A percentile compares a stretch with the other conserved stretches of the same genome.
phyloP scores from a whole-genome alignment of 2,113 vertebrate genomes.

The Pituophis catenifer region DNA sequence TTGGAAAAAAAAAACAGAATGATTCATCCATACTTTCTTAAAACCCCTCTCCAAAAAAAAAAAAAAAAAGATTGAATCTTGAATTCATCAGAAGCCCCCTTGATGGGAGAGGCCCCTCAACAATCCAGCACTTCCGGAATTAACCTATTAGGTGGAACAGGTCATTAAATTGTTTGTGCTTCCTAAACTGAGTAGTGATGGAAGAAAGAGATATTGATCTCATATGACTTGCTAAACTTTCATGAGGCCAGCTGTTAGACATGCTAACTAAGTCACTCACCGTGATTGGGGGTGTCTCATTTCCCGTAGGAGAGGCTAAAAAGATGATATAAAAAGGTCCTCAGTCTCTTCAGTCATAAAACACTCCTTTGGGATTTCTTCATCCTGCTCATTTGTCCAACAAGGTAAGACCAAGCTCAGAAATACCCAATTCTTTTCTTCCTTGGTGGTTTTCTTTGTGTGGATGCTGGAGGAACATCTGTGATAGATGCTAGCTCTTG shows the following conservation, averaged over 20 bases:
- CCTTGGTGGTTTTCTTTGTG: neutral
- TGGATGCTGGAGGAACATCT: neutral
- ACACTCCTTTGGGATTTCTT: neutral
- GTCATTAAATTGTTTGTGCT: slow-evolving; percentile 11
- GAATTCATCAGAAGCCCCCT: neutral
- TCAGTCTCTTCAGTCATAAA: neutral
- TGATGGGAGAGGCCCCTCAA: neutral
- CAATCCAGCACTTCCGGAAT: neutral
- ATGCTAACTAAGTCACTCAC: neutral
- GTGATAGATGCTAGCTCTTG: neutral
- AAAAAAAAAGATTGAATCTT: neutral
- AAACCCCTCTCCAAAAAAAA: neutral
- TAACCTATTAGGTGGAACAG: neutral
- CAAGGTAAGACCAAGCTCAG: neutral
- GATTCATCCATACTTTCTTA: neutral
- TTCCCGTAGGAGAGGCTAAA: slow-evolving; percentile 15
- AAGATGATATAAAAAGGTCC: neutral
- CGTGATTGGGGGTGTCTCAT: neutral
- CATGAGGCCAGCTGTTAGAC: neutral
- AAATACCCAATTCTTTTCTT: neutral
- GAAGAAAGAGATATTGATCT: neutral
- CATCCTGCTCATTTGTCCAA: neutral
- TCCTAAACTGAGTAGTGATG: neutral
- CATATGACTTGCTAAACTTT: neutral
- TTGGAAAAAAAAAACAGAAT: neutral